phyloP scores from a whole-genome alignment of 2,888 invertebrate genomes.

The Ennomos fuscantarius region DNA sequence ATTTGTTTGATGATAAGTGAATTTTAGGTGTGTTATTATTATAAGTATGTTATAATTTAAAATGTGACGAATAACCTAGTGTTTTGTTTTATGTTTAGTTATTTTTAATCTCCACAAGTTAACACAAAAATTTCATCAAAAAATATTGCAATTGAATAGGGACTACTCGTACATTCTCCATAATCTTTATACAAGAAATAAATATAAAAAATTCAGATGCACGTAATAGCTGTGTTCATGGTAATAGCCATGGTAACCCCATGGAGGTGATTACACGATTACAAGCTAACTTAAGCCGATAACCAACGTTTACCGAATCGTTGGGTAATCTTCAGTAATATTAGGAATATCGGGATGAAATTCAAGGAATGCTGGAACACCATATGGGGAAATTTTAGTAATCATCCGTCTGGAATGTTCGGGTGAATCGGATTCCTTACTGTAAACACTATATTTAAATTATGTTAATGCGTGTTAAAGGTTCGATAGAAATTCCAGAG shows the following conservation, averaged over 20 bases:
- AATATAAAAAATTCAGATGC: constrained; percentile 50
- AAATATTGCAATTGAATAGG: constrained; percentile 11
- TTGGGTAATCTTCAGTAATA: constrained; percentile 76
- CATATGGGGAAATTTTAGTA: constrained; percentile 50
- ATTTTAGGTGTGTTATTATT: constrained; percentile 39
- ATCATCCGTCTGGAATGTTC: constrained; percentile 44
- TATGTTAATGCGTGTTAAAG: constrained; percentile 54
- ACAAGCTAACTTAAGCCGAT: constrained; percentile 54
- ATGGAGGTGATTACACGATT: constrained; percentile 80
- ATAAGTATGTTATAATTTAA: constrained; percentile 19
- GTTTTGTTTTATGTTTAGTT: background rate
- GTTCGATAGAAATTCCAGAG: constrained; percentile 53
- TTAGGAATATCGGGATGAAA: constrained; percentile 59
- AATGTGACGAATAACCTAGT: constrained; percentile 7
- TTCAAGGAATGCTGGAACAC: constrained; percentile 58
- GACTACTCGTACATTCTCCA: constrained; percentile 18
- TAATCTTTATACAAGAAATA: constrained; percentile 39
- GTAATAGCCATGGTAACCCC: constrained; percentile 73
- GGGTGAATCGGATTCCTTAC: constrained; percentile 40
- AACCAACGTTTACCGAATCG: constrained; percentile 74
- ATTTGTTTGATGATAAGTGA: constrained; percentile 66
- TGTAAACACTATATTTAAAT: constrained; percentile 66
- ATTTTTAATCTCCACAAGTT: no score
- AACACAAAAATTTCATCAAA: no score
- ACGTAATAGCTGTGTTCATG: constrained; percentile 66